Evolutionary conservation across 2,797 vertebrate genomes (phyloP), one percentile per base, ranked within the genome.

Genomic region (Megalops cyprinoides): DNA sequence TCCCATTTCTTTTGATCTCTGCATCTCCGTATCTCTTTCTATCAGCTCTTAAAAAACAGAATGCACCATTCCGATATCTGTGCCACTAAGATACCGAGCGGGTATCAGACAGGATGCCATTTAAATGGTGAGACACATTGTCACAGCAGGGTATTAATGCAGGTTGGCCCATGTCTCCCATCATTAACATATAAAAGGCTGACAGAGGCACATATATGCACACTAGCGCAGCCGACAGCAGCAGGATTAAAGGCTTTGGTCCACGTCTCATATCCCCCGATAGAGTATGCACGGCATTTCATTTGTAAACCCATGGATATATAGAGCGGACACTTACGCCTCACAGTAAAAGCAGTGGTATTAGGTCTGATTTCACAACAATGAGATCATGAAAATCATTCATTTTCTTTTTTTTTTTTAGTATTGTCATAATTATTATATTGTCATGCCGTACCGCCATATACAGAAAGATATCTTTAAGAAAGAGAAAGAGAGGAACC

Each of bases 91-190:
- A 62, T 62, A 31, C 82, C n/a, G 25, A 39, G 83, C 78, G 23
- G 55, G 80, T 82, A 79, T 82, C 80, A 85, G 56, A 81, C 73
- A 74, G 42, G 31, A 34, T 42, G 48, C n/a, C n/a, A 44, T 82
- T 83, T 83, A 65, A 82, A 75, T 76, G 78, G 83, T 78, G 77
- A 79, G 81, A 83, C 81, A 84, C 81, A 82, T 79, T 73, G 85
- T 81, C 78, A 81, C 25, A 65, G 78, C 67, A 62, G 78, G 76
- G 74, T 81, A 78, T 79, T 60, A 80, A 83, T 69, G 77, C 34
- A 10, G 55, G 20, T 34, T 74, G 78, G 55, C 74, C 14, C 76
- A 18, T 80, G 74, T 31, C 55, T 55, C 44, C 75, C 65, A 84
- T 85, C 83, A 84, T 83, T 74, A 71, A 58, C 62, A 74, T 58